Conservation (phyloP, 1,140 invertebrate species). For the Drosophila pachea region DNA sequence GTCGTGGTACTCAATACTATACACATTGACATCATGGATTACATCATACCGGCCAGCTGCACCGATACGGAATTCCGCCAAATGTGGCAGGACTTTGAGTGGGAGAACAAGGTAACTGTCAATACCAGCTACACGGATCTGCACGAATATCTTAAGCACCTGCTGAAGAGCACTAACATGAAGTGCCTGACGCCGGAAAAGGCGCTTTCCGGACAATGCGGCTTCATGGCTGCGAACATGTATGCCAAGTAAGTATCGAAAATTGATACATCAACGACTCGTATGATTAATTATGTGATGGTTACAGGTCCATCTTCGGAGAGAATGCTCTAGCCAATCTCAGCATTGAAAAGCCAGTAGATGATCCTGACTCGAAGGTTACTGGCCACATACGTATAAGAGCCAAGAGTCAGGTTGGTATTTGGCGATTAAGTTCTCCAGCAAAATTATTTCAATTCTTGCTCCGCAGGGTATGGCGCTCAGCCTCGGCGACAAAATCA, state of each 20-base stretch:
- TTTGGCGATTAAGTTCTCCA: neutral
- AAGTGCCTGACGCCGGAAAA: constrained; percentile 98
- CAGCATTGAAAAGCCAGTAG: constrained; percentile 96
- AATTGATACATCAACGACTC: no score
- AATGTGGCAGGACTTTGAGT: constrained; percentile 99
- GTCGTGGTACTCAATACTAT: constrained; percentile 99
- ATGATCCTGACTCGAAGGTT: constrained; percentile 92
- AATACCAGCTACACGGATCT: constrained; percentile 96
- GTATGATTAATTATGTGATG: no score
- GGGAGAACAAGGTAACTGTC: constrained; percentile 99
- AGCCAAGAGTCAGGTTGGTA: constrained; percentile 95
- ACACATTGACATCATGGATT: constrained; percentile 99
- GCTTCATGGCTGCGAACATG: constrained; percentile 99
- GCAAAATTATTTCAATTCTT: constrained; percentile 45
- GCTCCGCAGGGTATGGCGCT: constrained; percentile 93
- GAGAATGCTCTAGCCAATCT: constrained; percentile 99
- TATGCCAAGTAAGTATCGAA: constrained; percentile 85
- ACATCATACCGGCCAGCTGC: constrained; percentile 98
- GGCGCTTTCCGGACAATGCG: constrained; percentile 96
- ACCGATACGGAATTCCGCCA: constrained; percentile 97
- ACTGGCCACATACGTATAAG: constrained; percentile 98
- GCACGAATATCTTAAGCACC: constrained; percentile 94
- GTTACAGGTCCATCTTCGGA: constrained; percentile 94
- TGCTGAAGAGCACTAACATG: constrained; percentile 98
- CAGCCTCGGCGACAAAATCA: constrained; percentile 97